Conservation (phyloP, 2,888 invertebrate species). For the Caenorhabditis zanzibari region DNA sequence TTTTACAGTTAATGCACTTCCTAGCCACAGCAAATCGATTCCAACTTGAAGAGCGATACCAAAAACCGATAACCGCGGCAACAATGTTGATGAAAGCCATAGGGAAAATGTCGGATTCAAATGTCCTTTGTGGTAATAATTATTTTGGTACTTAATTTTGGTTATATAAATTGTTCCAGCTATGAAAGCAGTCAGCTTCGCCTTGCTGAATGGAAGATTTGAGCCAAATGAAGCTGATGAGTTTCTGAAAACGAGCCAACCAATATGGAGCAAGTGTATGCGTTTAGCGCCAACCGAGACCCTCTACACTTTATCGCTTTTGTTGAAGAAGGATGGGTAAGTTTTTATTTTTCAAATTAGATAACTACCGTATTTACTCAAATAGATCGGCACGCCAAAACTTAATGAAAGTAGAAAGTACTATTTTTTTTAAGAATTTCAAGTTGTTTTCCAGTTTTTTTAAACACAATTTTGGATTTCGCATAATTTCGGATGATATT, state of each 20-base stretch:
- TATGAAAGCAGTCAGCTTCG: constrained; percentile 54
- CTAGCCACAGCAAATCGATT: constrained; percentile 38
- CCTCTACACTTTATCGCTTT: constrained; percentile 23
- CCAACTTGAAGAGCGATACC: constrained; percentile 21
- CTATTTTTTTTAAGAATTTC: too few relatives aligned
- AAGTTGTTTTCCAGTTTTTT: background rate
- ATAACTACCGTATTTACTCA: too few relatives aligned
- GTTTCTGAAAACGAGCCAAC: background rate
- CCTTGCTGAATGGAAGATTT: constrained; percentile 40
- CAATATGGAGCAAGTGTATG: constrained; percentile 38
- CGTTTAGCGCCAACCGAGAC: constrained; percentile 50
- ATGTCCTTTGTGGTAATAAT: constrained; percentile 3
- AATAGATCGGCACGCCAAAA: too few relatives aligned
- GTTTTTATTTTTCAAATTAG: background rate
- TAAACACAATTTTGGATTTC: too few relatives aligned
- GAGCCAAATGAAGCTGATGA: background rate
- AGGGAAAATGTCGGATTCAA: background rate
- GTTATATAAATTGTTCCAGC: constrained; percentile 7
- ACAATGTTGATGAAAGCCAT: constrained; percentile 20
- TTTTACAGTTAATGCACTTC: constrained; percentile 44
- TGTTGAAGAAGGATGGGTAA: constrained; percentile 32
- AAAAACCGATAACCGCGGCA: constrained; percentile 33
- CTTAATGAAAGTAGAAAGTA: too few relatives aligned
- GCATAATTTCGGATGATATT: too few relatives aligned
- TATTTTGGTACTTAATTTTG: too few relatives aligned